Conservation (phyloP, 2,113 vertebrate genomes). For the Sarotherodon lohbergeri region DNA sequence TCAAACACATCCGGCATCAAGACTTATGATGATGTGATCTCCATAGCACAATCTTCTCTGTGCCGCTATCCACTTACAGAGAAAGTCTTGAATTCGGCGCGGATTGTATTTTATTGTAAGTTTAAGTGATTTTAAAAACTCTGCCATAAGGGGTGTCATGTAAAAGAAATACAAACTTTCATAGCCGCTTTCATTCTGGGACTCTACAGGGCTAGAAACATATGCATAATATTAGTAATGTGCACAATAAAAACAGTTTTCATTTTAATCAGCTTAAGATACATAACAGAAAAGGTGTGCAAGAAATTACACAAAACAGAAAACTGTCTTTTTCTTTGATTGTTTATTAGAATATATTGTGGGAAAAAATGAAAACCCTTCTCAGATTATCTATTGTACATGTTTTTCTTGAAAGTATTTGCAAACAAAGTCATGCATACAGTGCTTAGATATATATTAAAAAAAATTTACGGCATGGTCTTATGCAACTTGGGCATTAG, state of each 20-base stretch:
- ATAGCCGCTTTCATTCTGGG: not conserved
- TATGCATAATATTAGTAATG: not conserved
- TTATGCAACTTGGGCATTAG: not conserved
- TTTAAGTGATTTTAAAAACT: not conserved
- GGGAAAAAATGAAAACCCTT: not conserved
- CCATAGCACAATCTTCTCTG: slow-evolving; percentile 82
- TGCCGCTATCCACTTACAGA: slow-evolving; percentile 75
- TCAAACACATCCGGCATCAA: slow-evolving; percentile 76
- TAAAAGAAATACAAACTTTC: not conserved
- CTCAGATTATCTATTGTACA: not conserved
- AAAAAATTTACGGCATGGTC: rapidly evolving
- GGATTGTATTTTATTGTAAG: not conserved
- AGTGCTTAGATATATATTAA: not conserved
- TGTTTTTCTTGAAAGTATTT: not conserved
- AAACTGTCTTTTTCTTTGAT: not conserved
- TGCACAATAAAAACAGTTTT: not conserved
- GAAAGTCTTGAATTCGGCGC: slow-evolving; percentile 53
- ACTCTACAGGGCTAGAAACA: rapidly evolving
- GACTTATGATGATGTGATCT: slow-evolving; percentile 80
- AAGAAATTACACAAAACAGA: not conserved
- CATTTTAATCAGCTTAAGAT: not conserved
- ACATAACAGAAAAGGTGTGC: not conserved
- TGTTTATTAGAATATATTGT: not conserved
- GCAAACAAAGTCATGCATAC: not conserved
- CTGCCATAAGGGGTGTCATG: not conserved